Evolutionary conservation across 2,113 vertebrate genomes (phyloP).

Genomic region (Dromiciops gliroides): DNA sequence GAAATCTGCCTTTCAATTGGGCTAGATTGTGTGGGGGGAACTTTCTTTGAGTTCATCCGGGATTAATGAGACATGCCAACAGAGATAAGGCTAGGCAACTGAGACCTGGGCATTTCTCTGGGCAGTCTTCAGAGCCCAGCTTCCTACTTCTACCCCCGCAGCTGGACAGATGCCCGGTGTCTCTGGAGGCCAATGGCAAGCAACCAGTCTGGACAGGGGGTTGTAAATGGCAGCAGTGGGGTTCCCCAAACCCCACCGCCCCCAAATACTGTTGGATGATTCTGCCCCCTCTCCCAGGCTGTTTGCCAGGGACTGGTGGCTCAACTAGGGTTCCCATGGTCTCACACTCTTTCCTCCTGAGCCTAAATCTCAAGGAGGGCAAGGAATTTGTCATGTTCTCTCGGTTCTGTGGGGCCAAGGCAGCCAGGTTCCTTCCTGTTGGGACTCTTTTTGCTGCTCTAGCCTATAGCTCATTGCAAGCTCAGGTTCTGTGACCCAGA

Average conservation of each 20-base stretch:
- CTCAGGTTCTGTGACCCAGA: background rate
- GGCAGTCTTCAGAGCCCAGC: background rate
- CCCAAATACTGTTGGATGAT: background rate
- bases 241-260: background rate
- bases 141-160: background rate
- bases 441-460: background rate
- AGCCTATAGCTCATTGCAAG: too few species aligned
- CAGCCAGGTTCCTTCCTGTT: background rate
- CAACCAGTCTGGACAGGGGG: background rate
- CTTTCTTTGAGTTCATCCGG: background rate
- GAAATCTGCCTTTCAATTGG: background rate
- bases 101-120: background rate
- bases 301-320: too few species aligned
- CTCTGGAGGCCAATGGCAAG: background rate
- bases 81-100: background rate
- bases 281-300: too few species aligned
- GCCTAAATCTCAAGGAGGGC: background rate
- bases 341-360: too few species aligned
- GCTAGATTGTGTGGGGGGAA: background rate
- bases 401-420: too few species aligned
- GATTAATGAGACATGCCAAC: background rate
- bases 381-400: background rate
- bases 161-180: background rate
- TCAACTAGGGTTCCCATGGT: too few species aligned
- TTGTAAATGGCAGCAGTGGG: background rate